Percentiles rank a stretch among this genome's conserved stretches.
These are phyloP conservation scores for Actinostola sp. DNA, from an alignment of 92 coral and sea anemone genomes.

Conservation along the genomic window DNA sequence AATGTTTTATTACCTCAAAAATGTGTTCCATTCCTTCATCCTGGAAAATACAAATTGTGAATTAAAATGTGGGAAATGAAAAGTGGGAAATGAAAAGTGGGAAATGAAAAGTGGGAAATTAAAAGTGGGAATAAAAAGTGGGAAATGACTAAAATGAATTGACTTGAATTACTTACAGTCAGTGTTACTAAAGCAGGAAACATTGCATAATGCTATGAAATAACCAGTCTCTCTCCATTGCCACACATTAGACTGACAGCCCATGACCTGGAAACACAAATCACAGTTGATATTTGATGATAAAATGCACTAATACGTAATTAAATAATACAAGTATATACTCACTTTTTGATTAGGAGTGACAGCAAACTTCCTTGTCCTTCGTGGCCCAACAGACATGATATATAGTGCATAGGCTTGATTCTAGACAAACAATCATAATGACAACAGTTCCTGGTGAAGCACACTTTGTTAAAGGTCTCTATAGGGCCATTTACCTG, in stretches of 20 bases:
- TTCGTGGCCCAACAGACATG: conserved; percentile 92
- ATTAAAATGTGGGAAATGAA: no score
- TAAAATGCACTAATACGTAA: not conserved
- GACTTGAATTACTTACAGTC: conserved; percentile 88
- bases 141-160: no score
- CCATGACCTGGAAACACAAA: conserved; percentile 66
- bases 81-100: no score
- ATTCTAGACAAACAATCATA: conserved; percentile 48
- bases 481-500: no score
- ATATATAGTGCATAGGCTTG: conserved; percentile 88
- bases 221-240: conserved; percentile 81
- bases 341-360: conserved; percentile 83
- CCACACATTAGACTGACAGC: conserved; percentile 84
- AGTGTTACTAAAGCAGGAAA: conserved; percentile 83
- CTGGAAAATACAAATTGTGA: conserved; percentile 52
- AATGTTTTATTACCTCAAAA: conserved; percentile 58
- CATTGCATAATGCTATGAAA: conserved; percentile 71
- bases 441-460: no score
- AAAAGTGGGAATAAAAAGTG: no score
- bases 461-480: no score
- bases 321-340: no score
- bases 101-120: no score
- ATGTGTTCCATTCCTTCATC: conserved; percentile 81
- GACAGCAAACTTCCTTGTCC: conserved; percentile 91
- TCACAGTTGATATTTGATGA: not conserved